Percentiles rank a stretch among this genome's conserved stretches.
Conservation (phyloP, 1,140 invertebrate species). For the Whitmania pigra region DNA sequence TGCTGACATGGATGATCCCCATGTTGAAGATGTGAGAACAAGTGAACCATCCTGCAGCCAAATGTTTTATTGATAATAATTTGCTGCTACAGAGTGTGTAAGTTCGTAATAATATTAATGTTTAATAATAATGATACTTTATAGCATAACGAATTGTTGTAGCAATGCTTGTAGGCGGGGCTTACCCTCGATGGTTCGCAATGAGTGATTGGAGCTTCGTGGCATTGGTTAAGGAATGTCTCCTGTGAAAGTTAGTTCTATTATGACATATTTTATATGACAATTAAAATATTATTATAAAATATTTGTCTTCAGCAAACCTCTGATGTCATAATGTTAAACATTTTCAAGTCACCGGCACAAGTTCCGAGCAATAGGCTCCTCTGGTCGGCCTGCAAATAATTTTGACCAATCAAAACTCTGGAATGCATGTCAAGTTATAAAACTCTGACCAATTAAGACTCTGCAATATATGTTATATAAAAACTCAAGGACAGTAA, state of each 20-base stretch:
- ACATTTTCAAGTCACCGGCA: conserved; percentile 71
- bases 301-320: conserved; percentile 33
- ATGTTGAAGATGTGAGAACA: conserved; percentile 70
- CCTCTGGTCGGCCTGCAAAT: conserved; percentile 58
- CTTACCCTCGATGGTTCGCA: conserved; percentile 51
- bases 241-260: conserved; percentile 46
- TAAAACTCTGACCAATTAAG: no score
- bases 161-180: background rate
- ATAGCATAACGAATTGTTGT: no score
- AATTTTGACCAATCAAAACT: conserved; percentile 12
- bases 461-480: no score
- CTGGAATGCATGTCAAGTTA: no score
- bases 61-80: conserved; percentile 10
- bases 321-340: conserved; percentile 63
- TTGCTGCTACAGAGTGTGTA: background rate
- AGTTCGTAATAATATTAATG: background rate
- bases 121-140: no score
- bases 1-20: conserved; percentile 65
- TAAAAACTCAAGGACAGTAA: no score
- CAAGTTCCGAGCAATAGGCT: conserved; percentile 71
- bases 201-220: conserved; percentile 68
- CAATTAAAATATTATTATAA: no score
- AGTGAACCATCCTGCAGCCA: conserved; percentile 55
- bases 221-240: conserved; percentile 62
- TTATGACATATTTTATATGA: no score